Conservation (phyloP, 1,140 invertebrate genomes). For the Drosophila sturtevanti region DNA sequence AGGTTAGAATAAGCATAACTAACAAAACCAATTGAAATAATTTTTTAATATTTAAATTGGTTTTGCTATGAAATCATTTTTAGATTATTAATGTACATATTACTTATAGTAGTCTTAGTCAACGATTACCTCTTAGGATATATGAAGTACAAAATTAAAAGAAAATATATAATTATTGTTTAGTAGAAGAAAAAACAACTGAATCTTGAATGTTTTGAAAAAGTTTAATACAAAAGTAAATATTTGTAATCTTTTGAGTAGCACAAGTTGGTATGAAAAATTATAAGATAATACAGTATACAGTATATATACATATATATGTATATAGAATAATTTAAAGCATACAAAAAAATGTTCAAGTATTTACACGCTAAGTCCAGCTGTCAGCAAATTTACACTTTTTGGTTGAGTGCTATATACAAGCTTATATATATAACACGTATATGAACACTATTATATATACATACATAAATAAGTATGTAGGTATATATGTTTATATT, state of each 20-base stretch:
- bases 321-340: slow-evolving; percentile 24
- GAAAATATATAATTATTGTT: too few species aligned
- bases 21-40: background rate
- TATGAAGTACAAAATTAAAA: too few species aligned
- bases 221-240: too few species aligned
- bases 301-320: too few species aligned
- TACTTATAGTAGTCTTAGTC: too few species aligned
- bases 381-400: slow-evolving; percentile 48
- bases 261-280: too few species aligned
- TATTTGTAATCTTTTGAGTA: too few species aligned
- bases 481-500: background rate
- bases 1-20: background rate
- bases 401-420: background rate
- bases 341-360: slow-evolving; percentile 50
- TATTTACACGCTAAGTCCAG: slow-evolving; percentile 7
- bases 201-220: too few species aligned
- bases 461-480: too few species aligned
- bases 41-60: background rate
- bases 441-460: background rate
- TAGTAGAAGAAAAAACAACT: too few species aligned
- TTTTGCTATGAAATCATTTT: background rate
- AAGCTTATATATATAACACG: background rate
- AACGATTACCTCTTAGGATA: too few species aligned
- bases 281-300: background rate
- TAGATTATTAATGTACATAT: too few species aligned